Evolutionary conservation across 1,140 invertebrate genomes (phyloP), one percentile per base, ranked within the genome.

Genomic region (Caerostris darwini): DNA sequence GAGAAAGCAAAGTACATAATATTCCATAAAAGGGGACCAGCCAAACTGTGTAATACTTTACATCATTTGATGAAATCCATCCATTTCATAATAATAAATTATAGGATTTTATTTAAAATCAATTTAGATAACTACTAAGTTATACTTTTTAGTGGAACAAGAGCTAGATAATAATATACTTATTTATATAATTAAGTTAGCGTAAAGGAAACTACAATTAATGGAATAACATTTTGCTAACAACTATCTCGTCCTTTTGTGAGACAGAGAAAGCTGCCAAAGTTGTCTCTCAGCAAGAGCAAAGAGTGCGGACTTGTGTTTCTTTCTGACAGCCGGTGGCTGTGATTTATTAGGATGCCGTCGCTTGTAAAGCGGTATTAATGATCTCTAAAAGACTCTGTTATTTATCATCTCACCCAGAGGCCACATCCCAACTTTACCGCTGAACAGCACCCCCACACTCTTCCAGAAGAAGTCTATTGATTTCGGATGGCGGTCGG

Each of bases 341-440:
- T 5, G 10, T 77, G 71, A 77, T 77, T 77, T 77, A 77, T 53
- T 34, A 77, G 19, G 71, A 12, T 7, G 19, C 34, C 34, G 19
- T 7, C 8, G 34, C 71, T 77, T 77, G 34, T 77, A 77, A 77
- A 77, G 71, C 71, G 34, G 71, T 77, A 77, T 77, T 77, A 77
- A 77, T 77, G 71, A 77, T 77, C 50, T 34, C 34, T 14, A 77
- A 77, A 77, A 77, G 71, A 53, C 34, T 3, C 8, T 3, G 50
- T 50, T 77, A 77, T 77, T 77, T 53, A 77, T 77, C 71, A 77
- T 77, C 34, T 1, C 34, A 12, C 71, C 71, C 71, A 53, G 71
- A 50, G 53, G 71, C 71, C 53, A 34, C 53, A 14, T 77, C 71
- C 71, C 71, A 77, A 5, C 34, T 77, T 77, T 14, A 77, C 53